Evolutionary conservation across 2,797 vertebrate genomes (phyloP), one percentile per base, ranked within the genome.

Genomic region (Centropyge bicolor): DNA sequence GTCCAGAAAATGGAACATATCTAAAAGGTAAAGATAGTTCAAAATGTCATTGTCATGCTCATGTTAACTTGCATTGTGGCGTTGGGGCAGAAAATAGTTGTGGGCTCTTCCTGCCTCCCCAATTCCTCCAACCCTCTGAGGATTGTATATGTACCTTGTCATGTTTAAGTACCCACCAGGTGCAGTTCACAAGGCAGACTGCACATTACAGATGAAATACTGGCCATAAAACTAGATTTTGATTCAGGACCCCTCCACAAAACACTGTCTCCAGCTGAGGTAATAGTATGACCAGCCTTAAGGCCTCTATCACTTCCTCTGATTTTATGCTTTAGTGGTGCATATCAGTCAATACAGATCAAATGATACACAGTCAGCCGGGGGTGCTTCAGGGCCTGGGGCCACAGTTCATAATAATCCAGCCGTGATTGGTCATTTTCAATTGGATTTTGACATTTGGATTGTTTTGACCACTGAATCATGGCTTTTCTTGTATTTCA

Each of bases 401-500:
- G 11, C 40, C 54, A 43, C n/a, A 12, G 14, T 24, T 5, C n/a
- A n/a, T 1, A 40, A 9, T 40, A 45, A 59, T 59, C 14, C 27
- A 56, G 41, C 3, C 31, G 13, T 22, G 19, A 16, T 11, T 2
- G 1, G 19, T 54, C 31, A 5, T 38, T 38, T 1, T 6, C 27
- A 31, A 31, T 31, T 31, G 4, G 27, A 31, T 31, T 31, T 31
- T 31, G 27, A 31, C 27, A 31, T 31, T 31, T 31, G 2, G 27
- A 31, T 31, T 31, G 27, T 31, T 31, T 31, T 2, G 27, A 31
- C 27, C 27, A 31, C 27, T 31, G 27, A 31, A 31, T 31, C 27
- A 31, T 31, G 27, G 27, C 27, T 31, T 31, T 74, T 52, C 77
- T 54, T 83, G 51, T 77, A 51, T 70, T 59, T 76, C 16, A 56